A percentile compares a stretch with the other conserved stretches of the same genome.
These are phyloP conservation scores for Camptogramma bilineatum DNA, from an alignment of 2,888 invertebrate species.

Conservation along the genomic window DNA sequence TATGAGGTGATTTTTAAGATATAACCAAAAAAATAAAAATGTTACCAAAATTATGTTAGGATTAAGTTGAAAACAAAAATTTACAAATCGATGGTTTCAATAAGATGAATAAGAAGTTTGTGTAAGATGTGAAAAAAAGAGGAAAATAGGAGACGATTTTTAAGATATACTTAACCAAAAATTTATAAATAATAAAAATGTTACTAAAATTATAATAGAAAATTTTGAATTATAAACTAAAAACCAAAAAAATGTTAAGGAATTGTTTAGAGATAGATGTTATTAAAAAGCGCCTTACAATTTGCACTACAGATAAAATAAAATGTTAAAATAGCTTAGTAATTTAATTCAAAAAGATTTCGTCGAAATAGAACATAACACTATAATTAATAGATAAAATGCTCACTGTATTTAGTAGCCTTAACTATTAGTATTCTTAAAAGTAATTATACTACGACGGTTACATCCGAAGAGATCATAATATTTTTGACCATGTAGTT, in stretches of 20 bases:
- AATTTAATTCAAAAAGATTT: background rate
- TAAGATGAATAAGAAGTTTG: background rate
- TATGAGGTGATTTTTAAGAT: too few species aligned
- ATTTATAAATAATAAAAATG: conserved; percentile 13
- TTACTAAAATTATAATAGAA: conserved; percentile 26
- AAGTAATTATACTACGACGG: too few species aligned
- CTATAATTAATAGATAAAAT: too few species aligned
- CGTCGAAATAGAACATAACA: background rate
- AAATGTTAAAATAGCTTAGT: conserved; percentile 5
- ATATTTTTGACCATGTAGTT: too few species aligned
- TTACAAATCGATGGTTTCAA: background rate
- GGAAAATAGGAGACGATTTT: background rate
- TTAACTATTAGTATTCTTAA: background rate
- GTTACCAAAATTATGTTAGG: too few species aligned
- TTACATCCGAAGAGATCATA: too few species aligned
- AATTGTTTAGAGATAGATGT: conserved; percentile 27
- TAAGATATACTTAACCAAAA: conserved; percentile 7
- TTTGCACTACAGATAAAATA: conserved; percentile 6
- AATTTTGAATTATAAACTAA: conserved; percentile 13
- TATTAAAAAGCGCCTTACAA: conserved; percentile 21
- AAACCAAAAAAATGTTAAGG: conserved; percentile 29
- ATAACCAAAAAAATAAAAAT: too few species aligned
- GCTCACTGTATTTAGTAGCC: background rate
- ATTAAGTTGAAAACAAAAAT: too few species aligned
- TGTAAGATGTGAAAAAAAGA: background rate